Evolutionary conservation across 2,113 vertebrate species (phyloP), one percentile per base, ranked within the genome.

Genomic region (Cinclus cinclus): DNA sequence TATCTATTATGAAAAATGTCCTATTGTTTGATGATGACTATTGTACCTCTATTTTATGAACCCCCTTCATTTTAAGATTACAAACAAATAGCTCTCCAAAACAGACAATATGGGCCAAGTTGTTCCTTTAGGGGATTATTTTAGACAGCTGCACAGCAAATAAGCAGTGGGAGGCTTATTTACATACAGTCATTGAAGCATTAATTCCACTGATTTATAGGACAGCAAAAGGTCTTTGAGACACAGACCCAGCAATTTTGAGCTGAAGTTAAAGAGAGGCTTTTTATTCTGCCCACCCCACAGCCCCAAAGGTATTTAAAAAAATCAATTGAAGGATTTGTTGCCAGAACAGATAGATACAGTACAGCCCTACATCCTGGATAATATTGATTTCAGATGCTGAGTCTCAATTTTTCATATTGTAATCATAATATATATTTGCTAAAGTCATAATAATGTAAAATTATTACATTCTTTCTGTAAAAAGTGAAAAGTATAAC

Each of bases 91-190:
- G 33, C 11, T 60, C 21, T 77, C 70, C 81, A 46, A 91, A 94
- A 70, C 53, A 87, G 90, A 89, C 52, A 92, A 92, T 83, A 50
- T 55, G 47, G 91, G 63, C 89, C 91, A 94, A 94, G 35, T 47
- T 70, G 19, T 90, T 90, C 91, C 75, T 91, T 95, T 70, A 95
- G 91, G 91, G 87, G 75, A 92, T 95, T 95, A 67, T 86, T 92
- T 95, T 85, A 94, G 84, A 70, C 75, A 95, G 70, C 67, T 90
- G 82, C 68, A 67, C 89, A 91, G 80, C 41, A 94, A 89, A 92
- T 81, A 95, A 92, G 74, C 93, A 94, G 84, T 82, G 75, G 92
- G 70, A 71, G 76, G 82, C 44, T 92, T 95, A 95, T 97, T 98
- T 95, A 90, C 88, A 92, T 64, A 39, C 62, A 76, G 70, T 81